Percentiles rank a stretch among this genome's conserved stretches.
Evolutionary conservation across 1,140 invertebrate genomes (phyloP).

Genomic region (Drosophila jambulina): DNA sequence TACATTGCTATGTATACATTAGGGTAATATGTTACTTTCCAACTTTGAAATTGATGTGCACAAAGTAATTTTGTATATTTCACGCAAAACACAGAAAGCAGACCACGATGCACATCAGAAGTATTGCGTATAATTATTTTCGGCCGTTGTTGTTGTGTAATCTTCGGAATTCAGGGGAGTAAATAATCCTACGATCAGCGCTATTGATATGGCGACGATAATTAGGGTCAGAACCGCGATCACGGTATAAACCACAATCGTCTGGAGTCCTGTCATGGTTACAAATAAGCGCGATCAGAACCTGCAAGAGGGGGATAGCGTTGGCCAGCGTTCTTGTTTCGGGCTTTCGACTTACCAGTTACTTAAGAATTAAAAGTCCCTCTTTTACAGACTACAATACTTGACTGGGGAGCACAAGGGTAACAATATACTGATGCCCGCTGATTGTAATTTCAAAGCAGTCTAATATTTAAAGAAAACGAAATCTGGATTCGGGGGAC

Average conservation of each 20-base stretch:
- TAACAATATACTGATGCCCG: no score
- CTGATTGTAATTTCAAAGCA: background rate
- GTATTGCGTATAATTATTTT: background rate
- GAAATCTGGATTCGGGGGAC: no score
- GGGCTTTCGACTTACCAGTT: background rate
- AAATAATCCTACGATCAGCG: background rate
- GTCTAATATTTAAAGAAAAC: background rate
- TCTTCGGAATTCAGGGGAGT: background rate
- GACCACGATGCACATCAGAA: background rate
- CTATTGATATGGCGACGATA: background rate
- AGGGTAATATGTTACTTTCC: background rate
- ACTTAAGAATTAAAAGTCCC: background rate
- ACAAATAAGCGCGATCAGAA: no score
- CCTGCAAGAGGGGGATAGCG: background rate
- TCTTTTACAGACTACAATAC: background rate
- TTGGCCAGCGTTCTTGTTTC: background rate
- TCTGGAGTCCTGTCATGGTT: background rate
- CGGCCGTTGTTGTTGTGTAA: no score
- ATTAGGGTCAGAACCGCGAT: background rate
- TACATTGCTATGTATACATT: background rate
- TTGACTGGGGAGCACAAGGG: background rate
- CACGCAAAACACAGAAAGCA: background rate
- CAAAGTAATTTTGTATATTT: conserved; percentile 1
- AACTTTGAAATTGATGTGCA: background rate
- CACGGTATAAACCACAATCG: background rate